Evolutionary conservation across 1,140 invertebrate species (phyloP).

Genomic region (Leptopilina boulardi): DNA sequence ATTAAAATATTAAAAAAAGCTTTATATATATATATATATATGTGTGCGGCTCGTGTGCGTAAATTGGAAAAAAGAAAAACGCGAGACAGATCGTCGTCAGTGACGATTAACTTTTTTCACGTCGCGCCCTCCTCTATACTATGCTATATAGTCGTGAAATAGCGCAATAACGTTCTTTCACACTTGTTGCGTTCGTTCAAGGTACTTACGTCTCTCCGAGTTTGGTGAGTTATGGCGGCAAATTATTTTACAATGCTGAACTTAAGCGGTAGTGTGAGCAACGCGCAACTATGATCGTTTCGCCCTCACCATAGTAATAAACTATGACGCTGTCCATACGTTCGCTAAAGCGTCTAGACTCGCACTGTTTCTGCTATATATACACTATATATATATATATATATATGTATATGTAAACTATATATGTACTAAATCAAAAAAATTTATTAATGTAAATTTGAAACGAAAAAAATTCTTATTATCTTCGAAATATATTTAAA

Average conservation of each 20-base stretch:
- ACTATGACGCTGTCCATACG: constrained; percentile 4
- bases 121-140: constrained; percentile 53
- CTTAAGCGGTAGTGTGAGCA: constrained; percentile 52
- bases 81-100: constrained; percentile 21
- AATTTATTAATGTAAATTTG: too few relatives aligned
- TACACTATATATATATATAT: neutral
- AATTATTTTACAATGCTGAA: constrained; percentile 57
- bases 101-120: constrained; percentile 60
- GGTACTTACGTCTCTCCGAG: constrained; percentile 55
- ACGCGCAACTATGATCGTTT: neutral
- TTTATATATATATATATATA: neutral
- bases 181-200: constrained; percentile 61
- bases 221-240: constrained; percentile 57
- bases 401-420: neutral
- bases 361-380: neutral
- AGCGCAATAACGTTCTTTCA: constrained; percentile 62
- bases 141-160: constrained; percentile 61
- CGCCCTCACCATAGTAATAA: constrained; percentile 6
- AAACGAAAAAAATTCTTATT: too few relatives aligned
- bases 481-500: too few relatives aligned
- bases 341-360: constrained; percentile 9
- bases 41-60: neutral
- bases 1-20: too few relatives aligned
- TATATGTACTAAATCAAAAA: too few relatives aligned
- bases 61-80: neutral